Conservation (phyloP, 2,113 vertebrate species). For the Coracopsis vasa region DNA sequence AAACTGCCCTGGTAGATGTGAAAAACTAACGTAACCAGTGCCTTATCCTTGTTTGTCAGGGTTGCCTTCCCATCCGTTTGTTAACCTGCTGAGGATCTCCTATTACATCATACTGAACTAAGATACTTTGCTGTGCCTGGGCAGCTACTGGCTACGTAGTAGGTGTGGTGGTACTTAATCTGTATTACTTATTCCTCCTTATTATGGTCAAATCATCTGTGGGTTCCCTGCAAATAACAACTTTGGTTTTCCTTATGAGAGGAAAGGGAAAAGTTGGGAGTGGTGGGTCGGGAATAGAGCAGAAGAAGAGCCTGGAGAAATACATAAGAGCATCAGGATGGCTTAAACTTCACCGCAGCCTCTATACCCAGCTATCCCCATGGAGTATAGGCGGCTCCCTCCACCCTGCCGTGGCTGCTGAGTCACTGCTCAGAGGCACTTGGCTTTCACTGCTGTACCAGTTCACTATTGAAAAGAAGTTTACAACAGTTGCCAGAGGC, state of each 20-base stretch:
- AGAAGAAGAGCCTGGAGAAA: not conserved
- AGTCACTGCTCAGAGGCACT: not conserved
- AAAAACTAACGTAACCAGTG: not conserved
- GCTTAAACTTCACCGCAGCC: not conserved
- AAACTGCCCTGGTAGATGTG: not conserved
- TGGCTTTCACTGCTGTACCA: not conserved
- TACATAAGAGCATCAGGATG: rapidly evolving
- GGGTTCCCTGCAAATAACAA: not conserved
- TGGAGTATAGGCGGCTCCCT: not conserved
- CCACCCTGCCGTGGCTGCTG: not conserved
- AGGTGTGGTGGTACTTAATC: not conserved
- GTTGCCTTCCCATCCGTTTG: not conserved
- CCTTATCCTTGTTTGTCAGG: not conserved
- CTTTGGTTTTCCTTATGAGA: not conserved
- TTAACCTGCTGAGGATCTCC: not conserved
- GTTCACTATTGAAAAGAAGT: not conserved
- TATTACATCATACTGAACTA: not conserved
- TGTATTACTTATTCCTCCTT: not conserved
- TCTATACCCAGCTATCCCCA: rapidly evolving
- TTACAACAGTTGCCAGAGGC: not conserved
- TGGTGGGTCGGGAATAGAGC: not conserved
- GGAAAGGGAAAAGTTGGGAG: not conserved
- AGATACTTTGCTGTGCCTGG: not conserved
- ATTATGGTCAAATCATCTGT: not conserved
- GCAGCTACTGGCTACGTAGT: rapidly evolving